Conservation (phyloP, 2,888 invertebrate species). For the Drosophila anomalata region DNA sequence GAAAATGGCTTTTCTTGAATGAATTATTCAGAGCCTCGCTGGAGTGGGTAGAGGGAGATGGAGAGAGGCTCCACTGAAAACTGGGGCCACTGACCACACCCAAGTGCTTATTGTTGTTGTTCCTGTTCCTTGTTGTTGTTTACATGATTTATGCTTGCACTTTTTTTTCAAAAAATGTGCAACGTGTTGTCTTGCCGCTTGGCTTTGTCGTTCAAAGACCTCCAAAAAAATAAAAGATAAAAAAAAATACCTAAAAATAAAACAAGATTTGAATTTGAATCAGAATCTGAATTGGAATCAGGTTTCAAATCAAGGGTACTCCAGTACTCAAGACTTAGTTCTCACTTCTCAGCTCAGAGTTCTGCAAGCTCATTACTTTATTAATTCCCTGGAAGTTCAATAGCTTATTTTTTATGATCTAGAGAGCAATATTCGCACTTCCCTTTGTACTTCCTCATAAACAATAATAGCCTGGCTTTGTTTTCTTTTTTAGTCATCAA, state of each 20-base stretch:
- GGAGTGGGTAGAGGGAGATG: not conserved
- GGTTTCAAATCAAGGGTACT: conserved; percentile 25
- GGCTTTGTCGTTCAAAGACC: conserved; percentile 61
- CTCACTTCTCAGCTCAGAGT: not conserved
- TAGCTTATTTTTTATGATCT: not conserved
- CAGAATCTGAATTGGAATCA: conserved; percentile 11
- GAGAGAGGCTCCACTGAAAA: conserved; percentile 15
- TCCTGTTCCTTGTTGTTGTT: conserved; percentile 11
- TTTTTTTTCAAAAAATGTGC: conserved; percentile 34
- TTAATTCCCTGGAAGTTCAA: not conserved
- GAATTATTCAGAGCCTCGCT: conserved; percentile 63
- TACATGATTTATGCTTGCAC: conserved; percentile 50
- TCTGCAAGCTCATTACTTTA: not conserved
- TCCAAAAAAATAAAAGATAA: conserved; percentile 15
- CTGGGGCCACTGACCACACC: conserved; percentile 73
- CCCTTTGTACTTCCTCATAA: not conserved
- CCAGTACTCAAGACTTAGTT: not conserved
- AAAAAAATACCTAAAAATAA: too few relatives aligned
- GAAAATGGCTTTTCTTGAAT: conserved; percentile 75
- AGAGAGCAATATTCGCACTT: not conserved
- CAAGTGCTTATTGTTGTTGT: conserved; percentile 36
- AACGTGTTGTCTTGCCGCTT: conserved; percentile 23
- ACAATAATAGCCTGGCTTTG: not conserved
- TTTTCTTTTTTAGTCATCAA: not conserved
- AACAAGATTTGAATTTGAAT: conserved; percentile 8